A percentile compares a stretch with the other conserved stretches of the same genome.
These are phyloP conservation scores for Pogonomyrmex barbatus DNA, from an alignment of 1,140 invertebrate genomes.

Conservation along the genomic window DNA sequence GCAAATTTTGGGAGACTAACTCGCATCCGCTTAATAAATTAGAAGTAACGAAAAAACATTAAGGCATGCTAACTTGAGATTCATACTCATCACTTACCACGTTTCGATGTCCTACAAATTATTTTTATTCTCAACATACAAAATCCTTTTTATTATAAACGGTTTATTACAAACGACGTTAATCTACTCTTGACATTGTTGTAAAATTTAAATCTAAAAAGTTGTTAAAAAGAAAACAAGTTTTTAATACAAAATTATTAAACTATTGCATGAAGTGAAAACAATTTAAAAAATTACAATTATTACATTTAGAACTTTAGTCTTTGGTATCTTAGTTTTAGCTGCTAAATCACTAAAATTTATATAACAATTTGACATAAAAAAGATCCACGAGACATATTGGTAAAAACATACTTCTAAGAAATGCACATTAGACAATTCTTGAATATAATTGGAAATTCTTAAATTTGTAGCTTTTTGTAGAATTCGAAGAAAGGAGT, in stretches of 20 bases:
- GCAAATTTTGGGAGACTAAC: constrained; percentile 53
- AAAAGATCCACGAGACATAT: background rate
- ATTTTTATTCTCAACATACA: constrained; percentile 14
- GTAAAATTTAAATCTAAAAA: background rate
- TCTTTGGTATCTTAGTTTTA: background rate
- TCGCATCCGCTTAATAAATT: constrained; percentile 62
- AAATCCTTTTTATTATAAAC: background rate
- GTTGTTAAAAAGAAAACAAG: background rate
- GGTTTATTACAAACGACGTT: background rate
- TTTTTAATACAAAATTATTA: background rate
- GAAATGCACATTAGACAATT: background rate
- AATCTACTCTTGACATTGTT: background rate
- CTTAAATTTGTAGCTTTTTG: background rate
- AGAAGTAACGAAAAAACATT: constrained; percentile 68
- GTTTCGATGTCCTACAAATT: constrained; percentile 31
- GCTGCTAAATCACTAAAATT: background rate
- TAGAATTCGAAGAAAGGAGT: background rate
- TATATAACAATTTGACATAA: background rate
- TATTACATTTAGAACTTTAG: background rate
- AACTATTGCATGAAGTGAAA: background rate
- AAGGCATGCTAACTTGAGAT: constrained; percentile 54
- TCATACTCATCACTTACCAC: constrained; percentile 17
- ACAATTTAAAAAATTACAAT: background rate
- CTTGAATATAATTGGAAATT: background rate
- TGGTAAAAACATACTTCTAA: background rate